phyloP scores from a whole-genome alignment of 2,113 vertebrate genomes.

The Labrus mixtus region DNA sequence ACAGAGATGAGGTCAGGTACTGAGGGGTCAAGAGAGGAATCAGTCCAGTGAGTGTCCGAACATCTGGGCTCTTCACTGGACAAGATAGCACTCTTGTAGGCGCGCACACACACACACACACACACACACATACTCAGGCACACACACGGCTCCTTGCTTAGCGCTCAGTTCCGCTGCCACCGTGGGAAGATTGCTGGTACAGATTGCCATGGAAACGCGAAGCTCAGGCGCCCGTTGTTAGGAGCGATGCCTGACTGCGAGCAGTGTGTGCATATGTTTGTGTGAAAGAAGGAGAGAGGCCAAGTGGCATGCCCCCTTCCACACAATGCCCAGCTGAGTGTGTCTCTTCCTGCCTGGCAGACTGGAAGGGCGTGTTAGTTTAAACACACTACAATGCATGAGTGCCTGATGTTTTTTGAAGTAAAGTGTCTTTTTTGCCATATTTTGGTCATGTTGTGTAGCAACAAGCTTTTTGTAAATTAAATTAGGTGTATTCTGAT shows the following conservation, averaged over 20 bases:
- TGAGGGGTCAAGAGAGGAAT: constrained; percentile 78
- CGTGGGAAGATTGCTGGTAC: constrained; percentile 81
- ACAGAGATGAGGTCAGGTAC: constrained; percentile 41
- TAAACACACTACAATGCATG: constrained; percentile 69
- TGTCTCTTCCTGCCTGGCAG: constrained; percentile 79
- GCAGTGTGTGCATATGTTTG: constrained; percentile 67
- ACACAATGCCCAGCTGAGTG: constrained; percentile 80
- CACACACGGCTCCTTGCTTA: constrained; percentile 30
- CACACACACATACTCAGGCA: constrained; percentile 43
- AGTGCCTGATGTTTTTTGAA: constrained; percentile 41
- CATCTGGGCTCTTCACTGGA: constrained; percentile 77
- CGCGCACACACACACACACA: constrained; percentile 27
- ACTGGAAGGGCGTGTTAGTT: constrained; percentile 77
- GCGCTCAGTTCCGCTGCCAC: constrained; percentile 71
- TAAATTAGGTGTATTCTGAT: background rate
- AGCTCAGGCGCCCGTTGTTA: constrained; percentile 76
- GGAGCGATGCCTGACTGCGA: constrained; percentile 38
- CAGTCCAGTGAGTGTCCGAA: constrained; percentile 80
- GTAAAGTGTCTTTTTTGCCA: background rate
- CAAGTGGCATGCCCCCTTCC: constrained; percentile 72
- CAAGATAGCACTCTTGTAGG: constrained; percentile 57
- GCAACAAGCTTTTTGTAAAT: background rate
- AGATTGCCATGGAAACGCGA: constrained; percentile 80
- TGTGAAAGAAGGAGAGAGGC: constrained; percentile 67
- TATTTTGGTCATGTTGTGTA: background rate